A percentile compares a stretch with the other conserved stretches of the same genome.
Conservation (phyloP, 2,888 invertebrate species). For the Sclerodermus sp. region DNA sequence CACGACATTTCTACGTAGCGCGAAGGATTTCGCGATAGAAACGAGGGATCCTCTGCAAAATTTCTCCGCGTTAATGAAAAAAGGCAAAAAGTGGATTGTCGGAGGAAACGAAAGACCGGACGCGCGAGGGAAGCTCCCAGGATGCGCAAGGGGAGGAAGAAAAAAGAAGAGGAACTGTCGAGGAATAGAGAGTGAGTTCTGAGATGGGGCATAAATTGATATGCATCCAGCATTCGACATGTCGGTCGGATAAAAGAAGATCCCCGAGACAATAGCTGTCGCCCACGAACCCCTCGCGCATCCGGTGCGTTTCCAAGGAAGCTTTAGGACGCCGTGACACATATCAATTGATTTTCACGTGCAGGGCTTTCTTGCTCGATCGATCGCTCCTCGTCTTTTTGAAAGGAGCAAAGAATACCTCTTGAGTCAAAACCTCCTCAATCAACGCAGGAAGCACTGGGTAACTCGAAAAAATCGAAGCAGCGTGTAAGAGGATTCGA, state of each 20-base stretch:
- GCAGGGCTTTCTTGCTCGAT: conserved; percentile 22
- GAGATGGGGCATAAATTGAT: conserved; percentile 46
- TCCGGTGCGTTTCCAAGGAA: conserved; percentile 55
- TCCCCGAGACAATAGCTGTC: conserved; percentile 43
- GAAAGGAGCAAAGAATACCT: too few relatives aligned
- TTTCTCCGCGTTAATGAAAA: too few relatives aligned
- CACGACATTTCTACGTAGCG: too few relatives aligned
- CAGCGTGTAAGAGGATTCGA: too few relatives aligned
- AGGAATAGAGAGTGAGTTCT: conserved; percentile 16
- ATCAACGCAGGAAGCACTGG: too few relatives aligned
- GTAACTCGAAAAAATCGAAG: too few relatives aligned
- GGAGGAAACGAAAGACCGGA: neutral
- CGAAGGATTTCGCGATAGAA: too few relatives aligned
- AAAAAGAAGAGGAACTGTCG: conserved; percentile 8
- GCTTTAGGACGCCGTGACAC: conserved; percentile 45
- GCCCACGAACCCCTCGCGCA: conserved; percentile 44
- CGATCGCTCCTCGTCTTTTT: conserved; percentile 15
- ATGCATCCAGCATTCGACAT: conserved; percentile 52
- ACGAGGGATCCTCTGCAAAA: too few relatives aligned
- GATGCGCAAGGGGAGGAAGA: conserved; percentile 7
- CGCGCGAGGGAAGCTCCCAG: neutral
- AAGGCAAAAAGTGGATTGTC: too few relatives aligned
- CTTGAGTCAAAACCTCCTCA: too few relatives aligned
- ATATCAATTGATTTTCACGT: conserved; percentile 52
- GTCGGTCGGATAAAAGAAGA: conserved; percentile 54